Conservation (phyloP, 2,797 vertebrate genomes). For the Macropodus opercularis region DNA sequence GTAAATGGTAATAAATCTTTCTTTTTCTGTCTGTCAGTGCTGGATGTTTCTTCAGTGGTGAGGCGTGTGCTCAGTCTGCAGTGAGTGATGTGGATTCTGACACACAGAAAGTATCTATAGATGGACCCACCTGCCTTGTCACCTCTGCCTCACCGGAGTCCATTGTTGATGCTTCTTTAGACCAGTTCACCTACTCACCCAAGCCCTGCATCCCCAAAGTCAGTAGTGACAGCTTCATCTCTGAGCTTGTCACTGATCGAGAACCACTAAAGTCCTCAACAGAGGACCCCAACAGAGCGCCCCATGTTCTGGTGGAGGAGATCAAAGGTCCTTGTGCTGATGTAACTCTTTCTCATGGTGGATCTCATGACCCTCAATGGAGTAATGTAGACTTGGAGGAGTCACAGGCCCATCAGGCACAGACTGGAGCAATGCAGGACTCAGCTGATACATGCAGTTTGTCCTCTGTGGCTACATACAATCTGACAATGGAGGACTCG, state of each 20-base stretch:
- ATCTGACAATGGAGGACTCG: slow-evolving; percentile 84
- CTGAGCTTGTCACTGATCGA: slow-evolving; percentile 82
- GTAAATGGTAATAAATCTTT: background rate
- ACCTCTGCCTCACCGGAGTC: slow-evolving; percentile 29
- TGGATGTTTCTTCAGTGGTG: slow-evolving; percentile 94
- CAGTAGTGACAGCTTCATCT: slow-evolving; percentile 87
- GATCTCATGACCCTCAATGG: slow-evolving; percentile 84
- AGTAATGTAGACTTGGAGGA: slow-evolving; percentile 94
- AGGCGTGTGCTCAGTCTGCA: slow-evolving; percentile 84
- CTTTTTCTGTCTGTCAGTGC: slow-evolving; percentile 80
- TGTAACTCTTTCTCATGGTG: slow-evolving; percentile 44
- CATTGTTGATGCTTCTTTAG: slow-evolving; percentile 6
- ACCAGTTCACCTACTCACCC: slow-evolving; percentile 28
- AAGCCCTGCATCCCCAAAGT: slow-evolving; percentile 81
- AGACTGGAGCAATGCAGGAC: slow-evolving; percentile 50
- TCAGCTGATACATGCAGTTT: slow-evolving; percentile 83
- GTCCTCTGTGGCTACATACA: slow-evolving; percentile 85
- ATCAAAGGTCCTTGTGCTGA: slow-evolving; percentile 1
- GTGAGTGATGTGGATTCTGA: slow-evolving; percentile 86
- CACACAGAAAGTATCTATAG: slow-evolving; percentile 67
- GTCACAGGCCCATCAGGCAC: slow-evolving; percentile 73
- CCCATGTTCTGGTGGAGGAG: slow-evolving; percentile 74
- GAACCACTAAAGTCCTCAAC: slow-evolving; percentile 54
- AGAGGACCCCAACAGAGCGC: too few species aligned
- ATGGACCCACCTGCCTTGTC: slow-evolving; percentile 19